Evolutionary conservation across 2,888 invertebrate species (phyloP).

Genomic region (Coleophora flavipennella): DNA sequence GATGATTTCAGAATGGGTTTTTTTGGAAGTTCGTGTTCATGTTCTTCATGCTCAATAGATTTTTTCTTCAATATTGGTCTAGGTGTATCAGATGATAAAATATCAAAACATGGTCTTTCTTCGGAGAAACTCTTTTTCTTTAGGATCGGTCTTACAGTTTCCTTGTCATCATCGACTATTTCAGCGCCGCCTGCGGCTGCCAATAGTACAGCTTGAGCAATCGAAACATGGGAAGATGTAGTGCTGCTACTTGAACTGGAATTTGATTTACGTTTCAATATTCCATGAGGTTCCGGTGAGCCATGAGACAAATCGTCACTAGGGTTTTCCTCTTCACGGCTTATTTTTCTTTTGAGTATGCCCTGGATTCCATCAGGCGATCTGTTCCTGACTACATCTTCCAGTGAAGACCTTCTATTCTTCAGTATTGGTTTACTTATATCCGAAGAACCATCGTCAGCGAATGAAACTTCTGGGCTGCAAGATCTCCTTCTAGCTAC

Average conservation of each 20-base stretch:
- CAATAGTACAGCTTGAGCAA: slow-evolving; percentile 77
- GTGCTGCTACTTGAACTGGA: slow-evolving; percentile 78
- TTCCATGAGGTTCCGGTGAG: slow-evolving; percentile 82
- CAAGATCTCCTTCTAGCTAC: slow-evolving; percentile 78
- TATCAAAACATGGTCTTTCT: slow-evolving; percentile 72
- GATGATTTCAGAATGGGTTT: slow-evolving; percentile 85
- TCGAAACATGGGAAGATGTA: slow-evolving; percentile 77
- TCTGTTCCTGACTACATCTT: slow-evolving; percentile 76
- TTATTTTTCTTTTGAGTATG: slow-evolving; percentile 80
- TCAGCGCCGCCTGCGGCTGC: slow-evolving; percentile 76
- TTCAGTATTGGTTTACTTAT: slow-evolving; percentile 77
- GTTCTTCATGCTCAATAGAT: slow-evolving; percentile 82
- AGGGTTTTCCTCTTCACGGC: slow-evolving; percentile 75
- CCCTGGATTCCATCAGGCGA: slow-evolving; percentile 78
- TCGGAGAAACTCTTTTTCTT: slow-evolving; percentile 87
- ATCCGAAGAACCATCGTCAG: slow-evolving; percentile 69
- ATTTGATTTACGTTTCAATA: slow-evolving; percentile 84
- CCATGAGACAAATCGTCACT: slow-evolving; percentile 75
- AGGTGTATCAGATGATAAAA: slow-evolving; percentile 61
- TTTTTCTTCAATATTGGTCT: slow-evolving; percentile 92
- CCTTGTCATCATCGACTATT: slow-evolving; percentile 70
- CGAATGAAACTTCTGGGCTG: slow-evolving; percentile 78
- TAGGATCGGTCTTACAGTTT: slow-evolving; percentile 81
- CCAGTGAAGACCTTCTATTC: slow-evolving; percentile 79
- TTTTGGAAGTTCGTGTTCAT: slow-evolving; percentile 80